Evolutionary conservation across 2,797 vertebrate genomes (phyloP), one percentile per base, ranked within the genome.

Genomic region (Hephaestus fuliginosus): DNA sequence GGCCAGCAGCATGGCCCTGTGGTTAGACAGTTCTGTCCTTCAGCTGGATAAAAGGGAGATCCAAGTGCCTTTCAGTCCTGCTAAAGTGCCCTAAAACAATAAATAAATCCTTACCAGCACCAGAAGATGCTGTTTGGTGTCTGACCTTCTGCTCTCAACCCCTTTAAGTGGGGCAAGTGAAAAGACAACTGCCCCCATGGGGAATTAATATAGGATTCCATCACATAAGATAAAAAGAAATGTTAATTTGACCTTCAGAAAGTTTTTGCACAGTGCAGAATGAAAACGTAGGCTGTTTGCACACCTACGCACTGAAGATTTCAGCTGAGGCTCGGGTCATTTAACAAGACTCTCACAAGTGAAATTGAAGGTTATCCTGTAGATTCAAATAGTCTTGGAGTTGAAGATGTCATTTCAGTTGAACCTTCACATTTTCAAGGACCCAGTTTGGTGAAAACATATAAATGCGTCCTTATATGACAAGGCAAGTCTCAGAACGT

Each of bases 121-220:
- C 51, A 64, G n/a, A n/a, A n/a, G 33, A 41, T 30, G 41, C 46
- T 25, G 48, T 76, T 67, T 72, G 73, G 67, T 79, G 70, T 75
- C 17, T 66, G 18, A 58, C 53, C 48, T 60, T 25, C 28, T 57
- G 48, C 28, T 43, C 13, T 58, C 8, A 67, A 60, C 66, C 78
- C 12, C 33, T 81, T 55, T 60, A 48, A 76, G 46, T 61, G 56
- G 39, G 49, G 53, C 36, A 61, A 41, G 48, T 56, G 49, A 74
- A 63, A 64, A 73, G 30, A 70, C 3, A 76, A 78, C 28, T 68
- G 39, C 12, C 7, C 58, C 51, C 33, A 25, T 28, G 33, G 20
- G 64, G 51, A 68, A 82, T 61, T 61, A 55, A 46, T 76, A 60
- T 57, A 62, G 8, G 12, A 69, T 57, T 55, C 18, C 15, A 60